A percentile compares a stretch with the other conserved stretches of the same genome.
Conservation (phyloP, 2,888 invertebrate species). For the Heliconius erato region DNA sequence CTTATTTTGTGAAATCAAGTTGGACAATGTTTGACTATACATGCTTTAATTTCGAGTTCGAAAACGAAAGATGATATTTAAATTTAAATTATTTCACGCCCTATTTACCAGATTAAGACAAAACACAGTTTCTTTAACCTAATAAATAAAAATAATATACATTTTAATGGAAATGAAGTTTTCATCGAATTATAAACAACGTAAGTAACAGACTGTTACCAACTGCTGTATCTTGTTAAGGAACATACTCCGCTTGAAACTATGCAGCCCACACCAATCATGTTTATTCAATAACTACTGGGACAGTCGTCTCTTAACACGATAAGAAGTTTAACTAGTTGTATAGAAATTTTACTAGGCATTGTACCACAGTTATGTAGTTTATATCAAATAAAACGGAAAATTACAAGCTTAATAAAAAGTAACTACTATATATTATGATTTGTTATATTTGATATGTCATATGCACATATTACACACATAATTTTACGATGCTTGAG, state of each 20-base stretch:
- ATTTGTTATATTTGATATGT: too few relatives aligned
- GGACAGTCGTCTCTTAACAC: slow-evolving; percentile 75
- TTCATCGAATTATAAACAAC: slow-evolving; percentile 2
- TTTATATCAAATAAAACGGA: neutral
- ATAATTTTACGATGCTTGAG: neutral
- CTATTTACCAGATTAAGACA: too few relatives aligned
- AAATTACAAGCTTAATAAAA: neutral
- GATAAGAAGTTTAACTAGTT: slow-evolving; percentile 70
- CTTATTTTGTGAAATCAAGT: too few relatives aligned
- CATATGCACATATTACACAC: neutral
- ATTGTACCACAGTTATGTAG: neutral
- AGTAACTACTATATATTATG: too few relatives aligned
- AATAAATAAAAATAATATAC: neutral
- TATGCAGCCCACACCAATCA: slow-evolving; percentile 74
- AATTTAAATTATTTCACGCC: too few relatives aligned
- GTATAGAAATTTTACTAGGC: slow-evolving; percentile 36
- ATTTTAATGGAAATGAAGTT: neutral
- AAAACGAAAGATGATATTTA: too few relatives aligned
- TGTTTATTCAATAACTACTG: slow-evolving; percentile 81
- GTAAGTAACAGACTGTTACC: neutral
- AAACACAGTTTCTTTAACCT: too few relatives aligned
- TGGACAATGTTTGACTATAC: too few relatives aligned
- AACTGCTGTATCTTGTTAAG: slow-evolving; percentile 19
- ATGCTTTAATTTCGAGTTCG: too few relatives aligned
- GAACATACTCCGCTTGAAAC: slow-evolving; percentile 57